Evolutionary conservation across 2,888 invertebrate species (phyloP).

Genomic region (Elegia similella): DNA sequence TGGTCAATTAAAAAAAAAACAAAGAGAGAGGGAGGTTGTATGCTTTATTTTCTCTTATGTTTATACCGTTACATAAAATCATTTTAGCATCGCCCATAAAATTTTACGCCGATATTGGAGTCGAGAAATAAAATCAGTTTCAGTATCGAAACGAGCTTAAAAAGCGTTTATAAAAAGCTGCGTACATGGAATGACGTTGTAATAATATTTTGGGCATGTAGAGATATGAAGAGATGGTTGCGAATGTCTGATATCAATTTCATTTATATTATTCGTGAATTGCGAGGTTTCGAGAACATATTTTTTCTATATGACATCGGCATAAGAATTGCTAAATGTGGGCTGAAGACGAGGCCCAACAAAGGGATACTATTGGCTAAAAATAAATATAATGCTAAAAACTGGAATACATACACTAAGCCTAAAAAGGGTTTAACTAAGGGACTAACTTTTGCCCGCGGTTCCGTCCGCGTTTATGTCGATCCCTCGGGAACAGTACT

Average conservation of each 20-base stretch:
- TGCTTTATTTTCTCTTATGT: not conserved
- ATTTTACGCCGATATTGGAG: conserved; percentile 24
- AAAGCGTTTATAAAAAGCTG: not conserved
- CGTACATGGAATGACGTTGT: not conserved
- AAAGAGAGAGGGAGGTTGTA: too few relatives aligned
- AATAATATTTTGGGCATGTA: not conserved
- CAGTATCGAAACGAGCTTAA: not conserved
- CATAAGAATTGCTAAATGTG: too few relatives aligned
- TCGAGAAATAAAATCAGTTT: conserved; percentile 15
- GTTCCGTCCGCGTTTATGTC: too few relatives aligned
- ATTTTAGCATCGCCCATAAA: conserved; percentile 28
- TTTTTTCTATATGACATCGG: not conserved
- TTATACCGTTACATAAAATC: conserved; percentile 8
- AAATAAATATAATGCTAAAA: too few relatives aligned
- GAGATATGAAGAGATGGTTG: not conserved
- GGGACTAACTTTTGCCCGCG: too few relatives aligned
- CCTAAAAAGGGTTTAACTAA: too few relatives aligned
- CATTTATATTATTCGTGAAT: not conserved
- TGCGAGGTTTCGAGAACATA: not conserved
- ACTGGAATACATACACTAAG: too few relatives aligned
- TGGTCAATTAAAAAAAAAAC: too few relatives aligned
- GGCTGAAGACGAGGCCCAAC: too few relatives aligned
- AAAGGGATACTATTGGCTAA: too few relatives aligned
- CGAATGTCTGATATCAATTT: not conserved
- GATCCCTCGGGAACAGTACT: too few relatives aligned